Percentiles rank a stretch among this genome's conserved stretches.
phyloP scores from a whole-genome alignment of 2,888 invertebrate genomes.

The Platycheirus albimanus region DNA sequence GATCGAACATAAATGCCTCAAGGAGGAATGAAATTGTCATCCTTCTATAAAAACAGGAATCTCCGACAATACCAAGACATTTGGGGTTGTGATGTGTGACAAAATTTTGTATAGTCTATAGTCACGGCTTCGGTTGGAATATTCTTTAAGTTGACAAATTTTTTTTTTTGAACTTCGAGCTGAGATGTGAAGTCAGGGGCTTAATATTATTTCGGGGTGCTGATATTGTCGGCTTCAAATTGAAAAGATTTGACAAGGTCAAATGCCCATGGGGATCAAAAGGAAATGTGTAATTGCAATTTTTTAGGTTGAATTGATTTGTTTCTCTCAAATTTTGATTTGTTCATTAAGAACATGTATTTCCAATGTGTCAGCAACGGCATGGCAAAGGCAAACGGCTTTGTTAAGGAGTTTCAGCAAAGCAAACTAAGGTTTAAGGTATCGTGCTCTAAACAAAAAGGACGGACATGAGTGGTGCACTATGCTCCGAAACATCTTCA shows the following conservation, averaged over 20 bases:
- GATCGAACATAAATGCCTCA: slow-evolving; percentile 44
- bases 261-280: slow-evolving; percentile 41
- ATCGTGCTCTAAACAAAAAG: too few species aligned
- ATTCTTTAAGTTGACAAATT: slow-evolving; percentile 46
- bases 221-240: slow-evolving; percentile 45
- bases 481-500: too few species aligned
- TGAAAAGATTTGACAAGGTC: slow-evolving; percentile 48
- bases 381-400: too few species aligned
- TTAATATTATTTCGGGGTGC: slow-evolving; percentile 50
- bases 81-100: slow-evolving; percentile 30
- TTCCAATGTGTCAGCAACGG: too few species aligned
- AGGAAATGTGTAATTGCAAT: neutral
- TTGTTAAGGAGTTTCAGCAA: too few species aligned
- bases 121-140: slow-evolving; percentile 10
- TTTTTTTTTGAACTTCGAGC: slow-evolving; percentile 16
- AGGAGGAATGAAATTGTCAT: slow-evolving; percentile 65
- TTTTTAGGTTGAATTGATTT: slow-evolving; percentile 31
- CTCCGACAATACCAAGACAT: slow-evolving; percentile 10
- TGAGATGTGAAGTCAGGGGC: slow-evolving; percentile 38
- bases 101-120: slow-evolving; percentile 22
- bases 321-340: slow-evolving; percentile 7
- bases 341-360: too few species aligned
- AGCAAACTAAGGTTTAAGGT: too few species aligned
- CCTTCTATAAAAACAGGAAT: slow-evolving; percentile 32
- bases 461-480: too few species aligned